Base-by-base conservation (phyloP, 2,888 invertebrate species). In the Campopleginae sp. region DNA sequence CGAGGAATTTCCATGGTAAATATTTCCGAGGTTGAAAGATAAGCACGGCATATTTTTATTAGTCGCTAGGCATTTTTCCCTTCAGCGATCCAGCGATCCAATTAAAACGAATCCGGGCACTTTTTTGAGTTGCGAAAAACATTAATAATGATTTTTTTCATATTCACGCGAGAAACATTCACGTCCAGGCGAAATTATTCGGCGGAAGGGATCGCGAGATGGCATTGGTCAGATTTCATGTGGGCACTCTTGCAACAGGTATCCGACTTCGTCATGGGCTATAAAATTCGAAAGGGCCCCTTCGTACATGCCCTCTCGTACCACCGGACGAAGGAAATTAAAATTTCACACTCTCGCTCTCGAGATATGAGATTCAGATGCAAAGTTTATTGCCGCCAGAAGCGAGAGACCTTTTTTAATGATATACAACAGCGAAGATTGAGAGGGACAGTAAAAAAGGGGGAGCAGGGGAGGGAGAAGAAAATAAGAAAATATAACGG, bases 211-310 rank as follows among this genome's bases (percentile, higher is more conserved):
- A 70, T 14, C 33, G 46, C 19, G 46, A 5, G 71, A 31, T 38
- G n/a, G 42, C 19, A 23, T 8, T 6, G 72, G 10, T 51, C 51
- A 31, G 66, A 74, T 80, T 44, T 33, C 42, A 23, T 12, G 17
- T 5, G 48, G 38, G 46, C 72, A 58, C 58, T 58, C 58, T 27
- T 27, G 58, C 27, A 58, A 58, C 58, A 31, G 19, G 63, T 72
- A 48, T 71, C 14, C n/a, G n/a, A 70, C 74, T 81, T 74, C 81
- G 84, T 78, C 84, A 81, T 78, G 80, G 84, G 77, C 80, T 74
- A 84, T 84, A 84, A 84, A 84, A 77, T 48, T 54, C 42, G 4
- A 68, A 76, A 74, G 77, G 80, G 76, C 44, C 71, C 38, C 27
- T 33, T 12, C 14, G 23, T n/a, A 23, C 17, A 31, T 19, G 38